Base-by-base conservation (phyloP, 2,888 invertebrate species). In the Pristionchus arcanus region DNA sequence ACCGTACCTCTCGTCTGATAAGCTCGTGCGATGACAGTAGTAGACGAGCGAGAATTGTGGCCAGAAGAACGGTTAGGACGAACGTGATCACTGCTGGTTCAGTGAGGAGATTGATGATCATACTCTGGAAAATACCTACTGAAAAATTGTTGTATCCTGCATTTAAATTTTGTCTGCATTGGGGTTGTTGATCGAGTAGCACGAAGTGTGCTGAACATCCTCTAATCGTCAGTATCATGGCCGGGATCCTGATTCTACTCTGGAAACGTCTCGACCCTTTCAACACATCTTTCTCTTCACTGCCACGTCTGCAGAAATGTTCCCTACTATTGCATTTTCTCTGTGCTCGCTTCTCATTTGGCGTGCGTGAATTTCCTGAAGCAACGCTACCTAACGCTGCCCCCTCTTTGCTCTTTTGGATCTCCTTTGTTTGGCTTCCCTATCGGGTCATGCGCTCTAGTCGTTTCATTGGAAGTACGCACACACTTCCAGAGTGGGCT, bases 51-150 rank as follows among this genome's bases (percentile, higher is more conserved):
- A 81, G 81, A 11, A 53, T 28, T 16, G 28, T 53, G 15, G 83
- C 83, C 15, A 49, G 34, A 9, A 83, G 25, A 2, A 49, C n/a
- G 16, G 53, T 42, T n/a, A 83, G n/a, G 15, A 83, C 49, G 53
- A 83, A 83, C 9, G 34, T 21, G 53, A 83, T 83, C n/a, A 83
- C 28, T 11, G 83, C 83, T 25, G 83, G 83, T 53, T 83, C 83
- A 4, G 83, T 83, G 3, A 83, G 83, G n/a, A 83, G 83, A 11
- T 25, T 0, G 42, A 49, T 16, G n/a, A 83, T 53, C 83, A 83
- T 83, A 28, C 28, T 49, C 83, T 83, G 53, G 16, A 77, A 42
- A 16, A 1, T 59, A 5, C 19, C 2, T 25, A 21, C 21, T 21
- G 53, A 11, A 53, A 2, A 15, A 5, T 59, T 21, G 21, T 59